Evolutionary conservation across 2,113 vertebrate genomes (phyloP).

Genomic region (Bufo bufo): DNA sequence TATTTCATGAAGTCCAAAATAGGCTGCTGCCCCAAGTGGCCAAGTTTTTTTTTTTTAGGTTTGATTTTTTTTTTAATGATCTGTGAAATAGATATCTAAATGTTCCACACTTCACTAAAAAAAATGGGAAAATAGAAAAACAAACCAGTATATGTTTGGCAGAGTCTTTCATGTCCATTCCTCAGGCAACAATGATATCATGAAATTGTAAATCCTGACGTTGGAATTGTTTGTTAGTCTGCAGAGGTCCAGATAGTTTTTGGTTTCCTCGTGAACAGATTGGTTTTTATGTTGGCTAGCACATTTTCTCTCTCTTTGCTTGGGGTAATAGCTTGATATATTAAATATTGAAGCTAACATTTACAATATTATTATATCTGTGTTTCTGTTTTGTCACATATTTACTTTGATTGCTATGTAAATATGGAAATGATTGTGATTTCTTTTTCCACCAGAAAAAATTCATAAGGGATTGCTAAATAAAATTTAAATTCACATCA

Average conservation of each 20-base stretch:
- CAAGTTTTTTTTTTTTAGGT: no score
- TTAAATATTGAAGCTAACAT: slow-evolving; percentile 43
- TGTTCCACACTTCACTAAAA: no score
- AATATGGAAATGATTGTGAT: slow-evolving; percentile 12
- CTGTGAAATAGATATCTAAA: neutral
- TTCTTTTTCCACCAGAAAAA: neutral
- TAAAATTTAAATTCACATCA: slow-evolving; percentile 50
- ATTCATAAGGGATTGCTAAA: slow-evolving; percentile 56
- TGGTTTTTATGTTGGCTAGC: slow-evolving; percentile 34
- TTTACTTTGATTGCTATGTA: slow-evolving; percentile 54
- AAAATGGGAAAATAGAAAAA: neutral
- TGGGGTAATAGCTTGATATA: slow-evolving; percentile 37
- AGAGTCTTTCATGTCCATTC: neutral
- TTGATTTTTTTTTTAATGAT: no score
- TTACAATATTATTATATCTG: slow-evolving; percentile 39
- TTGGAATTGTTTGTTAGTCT: slow-evolving; percentile 16
- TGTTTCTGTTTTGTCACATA: slow-evolving; percentile 41
- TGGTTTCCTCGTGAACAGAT: slow-evolving; percentile 34
- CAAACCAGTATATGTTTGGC: neutral
- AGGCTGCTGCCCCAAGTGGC: no score
- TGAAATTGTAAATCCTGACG: slow-evolving; percentile 32
- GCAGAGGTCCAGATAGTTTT: slow-evolving; percentile 15
- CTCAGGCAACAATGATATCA: slow-evolving; percentile 31
- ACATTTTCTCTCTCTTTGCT: slow-evolving; percentile 22
- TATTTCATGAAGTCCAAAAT: no score